phyloP scores from a whole-genome alignment of 2,797 vertebrate genomes.

The Macropus fuliginosus region DNA sequence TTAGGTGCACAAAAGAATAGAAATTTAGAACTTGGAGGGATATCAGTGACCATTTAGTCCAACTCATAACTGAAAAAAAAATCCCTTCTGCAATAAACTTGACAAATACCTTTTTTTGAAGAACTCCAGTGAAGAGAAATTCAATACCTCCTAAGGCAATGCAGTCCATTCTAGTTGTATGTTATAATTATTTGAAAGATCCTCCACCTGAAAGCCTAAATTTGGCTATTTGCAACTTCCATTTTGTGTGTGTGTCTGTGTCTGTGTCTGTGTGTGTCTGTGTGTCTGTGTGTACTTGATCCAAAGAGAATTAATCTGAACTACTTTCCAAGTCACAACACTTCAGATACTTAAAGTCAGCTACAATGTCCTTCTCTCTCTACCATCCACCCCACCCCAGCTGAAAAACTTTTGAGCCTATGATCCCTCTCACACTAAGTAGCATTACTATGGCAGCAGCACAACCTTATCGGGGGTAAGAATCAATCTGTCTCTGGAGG shows the following conservation, averaged over 20 bases:
- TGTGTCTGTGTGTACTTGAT: background rate
- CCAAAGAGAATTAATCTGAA: background rate
- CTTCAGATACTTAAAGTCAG: background rate
- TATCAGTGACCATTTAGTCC: background rate
- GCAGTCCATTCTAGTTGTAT: background rate
- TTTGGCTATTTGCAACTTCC: background rate
- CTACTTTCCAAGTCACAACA: background rate
- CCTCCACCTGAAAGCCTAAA: background rate
- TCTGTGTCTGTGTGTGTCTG: no score
- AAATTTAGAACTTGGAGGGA: background rate
- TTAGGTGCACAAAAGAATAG: background rate
- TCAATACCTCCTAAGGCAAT: background rate
- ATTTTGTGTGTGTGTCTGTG: no score
- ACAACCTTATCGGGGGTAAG: background rate
- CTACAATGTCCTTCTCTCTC: background rate
- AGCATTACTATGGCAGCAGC: background rate
- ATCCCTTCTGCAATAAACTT: background rate
- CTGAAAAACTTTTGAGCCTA: background rate
- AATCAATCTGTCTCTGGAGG: background rate
- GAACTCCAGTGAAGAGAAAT: background rate
- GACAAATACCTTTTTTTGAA: background rate
- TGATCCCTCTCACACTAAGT: background rate
- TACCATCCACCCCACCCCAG: background rate
- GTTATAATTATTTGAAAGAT: no score
- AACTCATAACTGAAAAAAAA: background rate